Base-by-base conservation (phyloP, 2,797 vertebrate species). In the Coregonus ussuriensis region DNA sequence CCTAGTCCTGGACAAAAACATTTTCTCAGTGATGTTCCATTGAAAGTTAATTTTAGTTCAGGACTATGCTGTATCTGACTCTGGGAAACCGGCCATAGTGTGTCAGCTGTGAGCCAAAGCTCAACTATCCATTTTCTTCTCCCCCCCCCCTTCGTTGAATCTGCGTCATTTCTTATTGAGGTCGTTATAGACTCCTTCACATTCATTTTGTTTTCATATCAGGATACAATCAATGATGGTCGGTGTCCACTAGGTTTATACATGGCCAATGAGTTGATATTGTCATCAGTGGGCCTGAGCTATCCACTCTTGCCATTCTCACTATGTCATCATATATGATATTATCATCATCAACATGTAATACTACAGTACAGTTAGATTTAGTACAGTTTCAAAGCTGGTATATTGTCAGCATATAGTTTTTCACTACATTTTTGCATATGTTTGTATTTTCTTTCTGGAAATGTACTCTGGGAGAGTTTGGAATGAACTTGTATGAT, bases 61-160 rank as follows among this genome's bases (percentile, higher is more conserved):
- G 53, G 6, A 56, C 53, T 5, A 18, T 56, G 16, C 18, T 47
- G 41, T 11, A 56, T n/a, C 53, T 56, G 53, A 16, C 53, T 47
- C 15, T 18, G 53, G 53, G 14, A 56, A 56, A 56, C 4, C 53
- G 6, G 53, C 16, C 4, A n/a, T 5, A 91, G 88, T 91, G 68
- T 93, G 92, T 93, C 92, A 92, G 85, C 89, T 88, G 41, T 47
- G 91, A 94, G 92, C 90, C 41, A 47, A 13, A 93, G 79, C 76
- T 76, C 52, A 68, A 77, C 69, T 71, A 11, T 47, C 9, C 41
- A 11, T 47, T 47, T 47, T 11, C 41, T 47, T 11, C 9, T 11
- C 9, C 9, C 41, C 41, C 37, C 37, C 37, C 37, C 41, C 7
- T 1, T 1, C 3, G 41, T 47, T 47, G 2, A 9, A 11, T 47